Evolutionary conservation across 2,888 invertebrate genomes (phyloP).

Genomic region (Drosophila hawaiiensis): DNA sequence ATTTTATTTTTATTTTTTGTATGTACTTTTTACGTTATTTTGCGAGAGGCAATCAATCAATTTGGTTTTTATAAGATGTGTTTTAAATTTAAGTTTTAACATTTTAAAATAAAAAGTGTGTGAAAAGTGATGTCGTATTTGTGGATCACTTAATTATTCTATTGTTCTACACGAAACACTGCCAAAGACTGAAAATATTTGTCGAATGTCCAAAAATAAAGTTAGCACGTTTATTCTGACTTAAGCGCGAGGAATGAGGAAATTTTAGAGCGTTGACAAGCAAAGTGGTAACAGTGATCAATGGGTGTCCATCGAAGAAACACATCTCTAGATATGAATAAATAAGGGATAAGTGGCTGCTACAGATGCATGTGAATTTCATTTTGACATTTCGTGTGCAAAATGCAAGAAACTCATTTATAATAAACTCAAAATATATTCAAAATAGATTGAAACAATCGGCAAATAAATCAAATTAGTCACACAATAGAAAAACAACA

Average conservation of each 20-base stretch:
- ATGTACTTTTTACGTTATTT: background rate
- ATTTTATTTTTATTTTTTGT: background rate
- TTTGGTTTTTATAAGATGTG: background rate
- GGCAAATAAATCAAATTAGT: slow-evolving; percentile 67
- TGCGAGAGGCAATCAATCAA: background rate
- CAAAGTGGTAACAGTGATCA: slow-evolving; percentile 30
- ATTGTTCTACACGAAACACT: background rate
- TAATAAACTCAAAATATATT: slow-evolving; percentile 19
- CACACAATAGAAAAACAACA: slow-evolving; percentile 66
- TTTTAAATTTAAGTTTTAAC: background rate
- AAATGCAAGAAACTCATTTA: slow-evolving; percentile 34
- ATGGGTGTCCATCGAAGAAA: slow-evolving; percentile 36
- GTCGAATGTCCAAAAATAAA: slow-evolving; percentile 40
- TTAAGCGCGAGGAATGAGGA: slow-evolving; percentile 40
- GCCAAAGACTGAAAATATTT: slow-evolving; percentile 26
- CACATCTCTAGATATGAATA: slow-evolving; percentile 17
- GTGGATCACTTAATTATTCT: background rate
- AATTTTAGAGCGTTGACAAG: slow-evolving; percentile 46
- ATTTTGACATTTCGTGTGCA: slow-evolving; percentile 30
- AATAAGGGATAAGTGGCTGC: slow-evolving; percentile 39
- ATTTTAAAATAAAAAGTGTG: background rate
- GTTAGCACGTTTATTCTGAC: slow-evolving; percentile 10
- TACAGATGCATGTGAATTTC: slow-evolving; percentile 70
- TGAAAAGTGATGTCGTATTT: background rate
- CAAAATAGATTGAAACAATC: slow-evolving; percentile 31